Percentiles rank a stretch among this genome's conserved stretches.
These are phyloP conservation scores for Adelosebastes latens DNA, from an alignment of 2,797 vertebrate species.

Conservation along the genomic window DNA sequence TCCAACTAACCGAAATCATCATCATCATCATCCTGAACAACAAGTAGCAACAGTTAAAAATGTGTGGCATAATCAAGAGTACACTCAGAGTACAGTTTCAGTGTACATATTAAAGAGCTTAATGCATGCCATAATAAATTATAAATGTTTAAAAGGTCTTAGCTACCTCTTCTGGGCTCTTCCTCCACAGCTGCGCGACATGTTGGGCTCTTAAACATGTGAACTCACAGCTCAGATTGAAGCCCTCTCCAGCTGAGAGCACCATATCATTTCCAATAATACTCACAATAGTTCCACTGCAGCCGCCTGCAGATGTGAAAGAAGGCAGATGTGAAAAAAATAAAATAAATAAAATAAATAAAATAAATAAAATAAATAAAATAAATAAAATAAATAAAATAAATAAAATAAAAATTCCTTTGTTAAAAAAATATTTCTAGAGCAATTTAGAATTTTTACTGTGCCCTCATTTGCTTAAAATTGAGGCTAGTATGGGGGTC, in stretches of 20 bases:
- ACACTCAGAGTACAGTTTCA: no score
- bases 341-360: no score
- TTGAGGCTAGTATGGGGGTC: no score
- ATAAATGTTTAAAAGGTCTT: neutral
- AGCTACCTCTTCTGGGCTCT: neutral
- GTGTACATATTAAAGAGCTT: neutral
- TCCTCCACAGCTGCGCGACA: conserved; percentile 35
- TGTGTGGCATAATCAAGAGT: neutral
- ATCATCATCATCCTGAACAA: neutral
- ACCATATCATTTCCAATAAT: neutral
- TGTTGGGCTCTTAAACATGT: conserved; percentile 23
- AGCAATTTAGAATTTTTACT: neutral
- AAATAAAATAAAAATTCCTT: neutral
- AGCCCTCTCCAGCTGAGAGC: neutral
- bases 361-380: no score
- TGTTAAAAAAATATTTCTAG: neutral
- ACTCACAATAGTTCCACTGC: neutral
- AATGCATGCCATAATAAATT: neutral
- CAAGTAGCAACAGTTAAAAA: neutral
- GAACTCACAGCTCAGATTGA: conserved; percentile 42
- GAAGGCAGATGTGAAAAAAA: neutral
- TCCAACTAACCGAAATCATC: neutral
- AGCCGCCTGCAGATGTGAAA: neutral
- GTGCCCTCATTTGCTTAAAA: no score
- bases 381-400: no score